Evolutionary conservation across 2,888 invertebrate genomes (phyloP), one percentile per base, ranked within the genome.

Genomic region (Hartigia nigra): DNA sequence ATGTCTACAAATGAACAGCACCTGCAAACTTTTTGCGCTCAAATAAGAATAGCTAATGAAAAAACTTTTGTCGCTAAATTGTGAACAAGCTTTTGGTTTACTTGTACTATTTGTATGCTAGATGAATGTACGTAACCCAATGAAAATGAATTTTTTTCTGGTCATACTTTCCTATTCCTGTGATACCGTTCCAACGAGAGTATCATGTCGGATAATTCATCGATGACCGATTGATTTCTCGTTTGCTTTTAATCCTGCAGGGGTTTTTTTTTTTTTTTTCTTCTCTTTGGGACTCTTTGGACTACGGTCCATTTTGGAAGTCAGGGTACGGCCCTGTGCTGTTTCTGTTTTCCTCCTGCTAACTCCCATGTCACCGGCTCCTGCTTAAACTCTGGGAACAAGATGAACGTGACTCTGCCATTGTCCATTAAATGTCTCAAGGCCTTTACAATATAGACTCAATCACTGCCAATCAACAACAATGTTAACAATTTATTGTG

Each of bases 401-500:
- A 55, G 55, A 55, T 55, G 55, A 23, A 55, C 55, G 55, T 55
- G 55, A 55, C 55, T 55, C 55, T 55, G 14, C 14, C 31, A 34
- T 34, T 34, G 72, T 31, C 32, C 74, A 74, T 79, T 74, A 77
- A 82, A 76, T 78, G 84, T 84, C 85, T 88, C 89, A 90, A 90
- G 90, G 90, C 77, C 89, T 88, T 89, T 86, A 84, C 79, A 90
- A 90, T 90, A 85, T 88, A 89, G 84, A 82, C 84, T 84, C 89
- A 89, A 90, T 89, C 88, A 87, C 85, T 82, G 83, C 81, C 88
- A 90, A 88, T 90, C 87, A 88, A 84, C 85, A 82, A 79, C 82
- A 84, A 86, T 87, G 84, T 84, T 82, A 83, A 83, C 86, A 85
- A 86, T 86, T 85, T 83, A 82, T 76, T 80, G 77, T 77, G 78